These are phyloP conservation scores for Pseudococcus jackbeardsleyi DNA, from an alignment of 2,888 invertebrate species.

Conservation along the genomic window DNA sequence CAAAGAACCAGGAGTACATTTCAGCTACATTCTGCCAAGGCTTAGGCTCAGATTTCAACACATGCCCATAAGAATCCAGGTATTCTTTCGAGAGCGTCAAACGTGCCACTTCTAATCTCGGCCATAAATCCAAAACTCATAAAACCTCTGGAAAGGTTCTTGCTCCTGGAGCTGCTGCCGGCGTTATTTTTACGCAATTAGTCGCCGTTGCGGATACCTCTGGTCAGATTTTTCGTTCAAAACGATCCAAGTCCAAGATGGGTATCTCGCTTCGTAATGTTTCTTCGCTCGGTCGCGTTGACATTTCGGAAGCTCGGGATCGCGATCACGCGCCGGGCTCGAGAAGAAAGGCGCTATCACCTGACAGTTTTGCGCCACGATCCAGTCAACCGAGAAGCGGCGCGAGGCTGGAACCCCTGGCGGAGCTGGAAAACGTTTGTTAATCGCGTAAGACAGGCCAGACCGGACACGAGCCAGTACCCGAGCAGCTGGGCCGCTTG, in stretches of 20 bases:
- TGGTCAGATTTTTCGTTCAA: background rate
- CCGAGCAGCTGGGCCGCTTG: conserved; percentile 24
- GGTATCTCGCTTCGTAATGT: conserved; percentile 23
- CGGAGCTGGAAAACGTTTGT: conserved; percentile 24
- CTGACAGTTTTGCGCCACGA: conserved; percentile 46
- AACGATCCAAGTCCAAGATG: background rate
- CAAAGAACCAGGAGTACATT: background rate
- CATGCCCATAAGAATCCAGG: background rate
- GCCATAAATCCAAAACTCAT: conserved; percentile 35
- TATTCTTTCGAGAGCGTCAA: background rate
- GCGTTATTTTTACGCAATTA: conserved; percentile 15
- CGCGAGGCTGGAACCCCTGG: background rate
- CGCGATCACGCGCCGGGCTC: background rate
- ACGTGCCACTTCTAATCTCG: conserved; percentile 18
- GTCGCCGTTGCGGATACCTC: too few species aligned
- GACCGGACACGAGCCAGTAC: conserved; percentile 60
- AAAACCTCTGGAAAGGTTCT: conserved; percentile 20
- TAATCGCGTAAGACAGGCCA: conserved; percentile 53
- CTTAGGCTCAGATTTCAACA: background rate
- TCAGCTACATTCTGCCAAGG: background rate
- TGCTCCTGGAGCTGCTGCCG: background rate
- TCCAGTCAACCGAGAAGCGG: conserved; percentile 16
- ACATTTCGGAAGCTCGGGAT: conserved; percentile 30
- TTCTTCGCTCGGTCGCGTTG: conserved; percentile 9
- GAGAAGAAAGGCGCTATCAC: conserved; percentile 29